These are phyloP conservation scores for Calliscelio sp. DNA, from an alignment of 2,888 invertebrate genomes.

Conservation along the genomic window DNA sequence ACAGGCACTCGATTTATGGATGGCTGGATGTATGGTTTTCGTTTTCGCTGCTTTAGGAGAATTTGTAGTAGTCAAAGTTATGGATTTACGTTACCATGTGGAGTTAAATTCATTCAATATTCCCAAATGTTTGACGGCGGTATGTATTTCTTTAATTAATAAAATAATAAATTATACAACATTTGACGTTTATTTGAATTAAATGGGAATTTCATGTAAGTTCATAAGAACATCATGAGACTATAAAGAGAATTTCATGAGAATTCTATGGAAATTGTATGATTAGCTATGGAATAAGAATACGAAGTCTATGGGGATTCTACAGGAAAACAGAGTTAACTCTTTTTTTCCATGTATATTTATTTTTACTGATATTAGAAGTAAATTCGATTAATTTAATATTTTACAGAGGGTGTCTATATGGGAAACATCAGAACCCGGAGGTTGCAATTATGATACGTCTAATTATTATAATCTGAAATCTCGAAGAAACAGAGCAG, in stretches of 20 bases:
- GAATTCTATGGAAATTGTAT: too few species aligned
- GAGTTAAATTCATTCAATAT: slow-evolving; percentile 78
- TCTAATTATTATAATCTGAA: slow-evolving; percentile 74
- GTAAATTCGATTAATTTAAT: too few species aligned
- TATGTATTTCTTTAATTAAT: slow-evolving; percentile 72
- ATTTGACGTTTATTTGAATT: too few species aligned
- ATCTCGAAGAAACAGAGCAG: slow-evolving; percentile 77
- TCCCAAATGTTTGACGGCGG: slow-evolving; percentile 79
- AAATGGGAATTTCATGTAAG: too few species aligned
- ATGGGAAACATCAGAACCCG: slow-evolving; percentile 89
- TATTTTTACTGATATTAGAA: too few species aligned
- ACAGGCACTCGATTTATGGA: slow-evolving; percentile 95
- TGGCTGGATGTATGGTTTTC: slow-evolving; percentile 95
- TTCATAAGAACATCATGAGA: too few species aligned
- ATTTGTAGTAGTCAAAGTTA: slow-evolving; percentile 91
- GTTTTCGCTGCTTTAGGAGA: slow-evolving; percentile 94
- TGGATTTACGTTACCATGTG: slow-evolving; percentile 91
- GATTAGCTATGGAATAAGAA: too few species aligned
- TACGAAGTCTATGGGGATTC: too few species aligned
- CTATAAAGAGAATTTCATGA: too few species aligned
- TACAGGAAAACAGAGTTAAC: background rate
- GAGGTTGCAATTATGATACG: slow-evolving; percentile 81
- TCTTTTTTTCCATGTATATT: background rate
- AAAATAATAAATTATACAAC: too few species aligned
- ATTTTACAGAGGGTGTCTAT: slow-evolving; percentile 88